These are phyloP conservation scores for Notamacropus eugenii DNA, from an alignment of 2,797 vertebrate species.

Conservation along the genomic window DNA sequence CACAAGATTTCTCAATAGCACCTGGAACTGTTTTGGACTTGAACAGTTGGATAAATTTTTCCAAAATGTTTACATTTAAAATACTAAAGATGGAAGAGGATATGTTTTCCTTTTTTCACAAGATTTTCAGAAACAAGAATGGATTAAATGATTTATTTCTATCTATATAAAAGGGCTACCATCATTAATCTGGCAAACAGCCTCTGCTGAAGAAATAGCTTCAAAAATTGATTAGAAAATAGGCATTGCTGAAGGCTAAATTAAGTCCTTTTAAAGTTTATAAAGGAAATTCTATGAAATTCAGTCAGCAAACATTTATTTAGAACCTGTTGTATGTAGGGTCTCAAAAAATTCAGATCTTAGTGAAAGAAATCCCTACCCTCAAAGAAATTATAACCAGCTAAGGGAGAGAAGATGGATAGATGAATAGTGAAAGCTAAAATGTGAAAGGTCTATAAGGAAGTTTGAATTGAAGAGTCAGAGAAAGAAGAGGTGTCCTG, in stretches of 20 bases:
- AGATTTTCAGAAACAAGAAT: neutral
- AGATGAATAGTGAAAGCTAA: neutral
- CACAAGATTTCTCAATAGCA: neutral
- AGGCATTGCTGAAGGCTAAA: neutral
- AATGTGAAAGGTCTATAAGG: neutral
- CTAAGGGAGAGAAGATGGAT: neutral
- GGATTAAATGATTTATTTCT: conserved; percentile 7
- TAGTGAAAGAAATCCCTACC: conserved; percentile 31
- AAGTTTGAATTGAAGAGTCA: neutral
- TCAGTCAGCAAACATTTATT: neutral
- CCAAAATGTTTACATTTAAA: conserved; percentile 30
- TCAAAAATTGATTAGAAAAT: conserved; percentile 48
- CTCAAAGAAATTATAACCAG: conserved; percentile 29
- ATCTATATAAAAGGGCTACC: conserved; percentile 42
- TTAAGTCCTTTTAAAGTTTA: neutral
- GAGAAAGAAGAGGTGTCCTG: neutral
- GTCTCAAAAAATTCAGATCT: neutral
- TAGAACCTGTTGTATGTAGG: neutral
- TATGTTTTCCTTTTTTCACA: neutral
- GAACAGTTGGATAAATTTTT: neutral
- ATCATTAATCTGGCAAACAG: conserved; percentile 46
- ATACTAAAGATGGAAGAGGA: neutral
- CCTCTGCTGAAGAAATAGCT: conserved; percentile 36
- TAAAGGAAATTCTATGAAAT: neutral
- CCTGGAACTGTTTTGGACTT: conserved; percentile 27